These are phyloP conservation scores for Corydoras maculifer DNA, from an alignment of 2,113 vertebrate species.

Conservation along the genomic window DNA sequence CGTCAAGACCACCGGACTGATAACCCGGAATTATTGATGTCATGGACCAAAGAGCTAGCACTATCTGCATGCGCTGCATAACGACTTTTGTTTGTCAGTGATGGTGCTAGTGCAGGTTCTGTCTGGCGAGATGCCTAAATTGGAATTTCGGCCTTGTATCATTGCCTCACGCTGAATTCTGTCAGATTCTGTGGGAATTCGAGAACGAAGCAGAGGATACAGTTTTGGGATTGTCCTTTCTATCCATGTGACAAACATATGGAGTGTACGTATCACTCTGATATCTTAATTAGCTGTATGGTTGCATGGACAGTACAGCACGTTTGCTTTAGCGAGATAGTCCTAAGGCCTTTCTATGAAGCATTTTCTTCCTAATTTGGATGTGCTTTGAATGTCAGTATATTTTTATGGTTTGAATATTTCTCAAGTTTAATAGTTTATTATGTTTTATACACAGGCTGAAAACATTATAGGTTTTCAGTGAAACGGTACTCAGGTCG, in stretches of 20 bases:
- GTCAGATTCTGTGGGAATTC: slow-evolving; percentile 25
- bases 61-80: slow-evolving; percentile 59
- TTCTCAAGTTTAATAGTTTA: too few species aligned
- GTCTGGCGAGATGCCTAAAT: slow-evolving; percentile 1
- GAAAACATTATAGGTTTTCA: slow-evolving; percentile 4
- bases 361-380: too few species aligned
- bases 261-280: slow-evolving; percentile 22
- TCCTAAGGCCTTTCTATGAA: too few species aligned
- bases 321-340: too few species aligned
- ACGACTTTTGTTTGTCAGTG: slow-evolving; percentile 44
- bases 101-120: slow-evolving; percentile 21
- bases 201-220: slow-evolving; percentile 13
- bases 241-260: slow-evolving; percentile 47
- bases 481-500: slow-evolving; percentile 18
- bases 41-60: slow-evolving; percentile 58
- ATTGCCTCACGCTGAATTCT: slow-evolving; percentile 12
- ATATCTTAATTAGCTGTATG: slow-evolving; percentile 12
- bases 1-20: slow-evolving; percentile 49
- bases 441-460: neutral
- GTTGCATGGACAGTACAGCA: slow-evolving; percentile 10
- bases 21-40: slow-evolving; percentile 60
- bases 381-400: too few species aligned
- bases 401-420: too few species aligned
- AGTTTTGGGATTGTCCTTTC: slow-evolving; percentile 12
- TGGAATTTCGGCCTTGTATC: neutral